Evolutionary conservation across 1,140 invertebrate genomes (phyloP).

Genomic region (Sarcophaga bullata): DNA sequence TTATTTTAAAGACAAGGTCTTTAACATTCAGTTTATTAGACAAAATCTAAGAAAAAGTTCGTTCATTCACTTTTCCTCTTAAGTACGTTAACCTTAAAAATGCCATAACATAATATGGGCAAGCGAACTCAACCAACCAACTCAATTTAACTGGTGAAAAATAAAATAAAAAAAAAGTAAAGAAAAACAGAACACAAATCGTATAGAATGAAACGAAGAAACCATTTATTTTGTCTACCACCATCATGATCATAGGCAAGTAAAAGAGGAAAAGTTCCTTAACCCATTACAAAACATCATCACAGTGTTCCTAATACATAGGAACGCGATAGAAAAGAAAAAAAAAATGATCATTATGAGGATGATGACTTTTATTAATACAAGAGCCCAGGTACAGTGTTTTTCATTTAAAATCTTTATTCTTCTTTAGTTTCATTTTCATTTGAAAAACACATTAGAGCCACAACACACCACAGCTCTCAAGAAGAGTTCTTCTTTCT

Average conservation of each 20-base stretch:
- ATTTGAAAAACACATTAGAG: conserved; percentile 40
- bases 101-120: background rate
- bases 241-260: background rate
- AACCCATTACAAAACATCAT: background rate
- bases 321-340: background rate
- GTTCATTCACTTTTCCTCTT: conserved; percentile 47
- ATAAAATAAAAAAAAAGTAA: too few relatives aligned
- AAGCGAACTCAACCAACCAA: conserved; percentile 12
- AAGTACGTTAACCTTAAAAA: conserved; percentile 42
- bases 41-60: conserved; percentile 24
- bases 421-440: conserved; percentile 39
- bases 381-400: conserved; percentile 33
- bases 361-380: background rate
- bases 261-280: background rate
- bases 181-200: background rate
- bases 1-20: background rate
- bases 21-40: conserved; percentile 16
- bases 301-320: background rate
- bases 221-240: background rate
- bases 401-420: conserved; percentile 1
- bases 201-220: background rate
- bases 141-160: background rate
- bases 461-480: background rate
- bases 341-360: background rate
- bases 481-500: background rate